Evolutionary conservation across 1,140 invertebrate species (phyloP), one percentile per base, ranked within the genome.

Genomic region (Acromyrmex echinatior): DNA sequence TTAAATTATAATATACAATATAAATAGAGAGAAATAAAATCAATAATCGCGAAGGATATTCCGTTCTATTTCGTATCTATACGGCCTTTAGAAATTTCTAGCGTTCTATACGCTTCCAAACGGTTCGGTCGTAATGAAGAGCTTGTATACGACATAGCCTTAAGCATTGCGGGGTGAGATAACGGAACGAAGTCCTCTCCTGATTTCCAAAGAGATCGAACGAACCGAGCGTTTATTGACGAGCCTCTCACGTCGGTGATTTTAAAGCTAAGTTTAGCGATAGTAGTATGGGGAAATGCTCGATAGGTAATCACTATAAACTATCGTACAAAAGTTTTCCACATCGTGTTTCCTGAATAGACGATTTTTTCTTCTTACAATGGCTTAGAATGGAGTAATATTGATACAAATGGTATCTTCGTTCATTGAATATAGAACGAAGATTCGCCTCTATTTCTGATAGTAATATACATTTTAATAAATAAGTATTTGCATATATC

Each of bases 91-190:
- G 18, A 74, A 49, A 28, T 74, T 74, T 16, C 39, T 70, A 60
- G 25, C 39, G 18, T 60, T 62, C 70, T 51, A 28, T 35, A 62
- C 12, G 56, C 39, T 62, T 62, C 14, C 56, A 74, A 71, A 51
- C 21, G 39, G 18, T 84, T 63, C 39, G 70, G 9, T 62, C 82
- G 89, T 92, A 93, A 93, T 92, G 88, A 93, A 92, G 87, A 89
- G 68, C 28, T 76, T 84, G 89, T 89, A 86, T 78, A 86, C 60
- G 70, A 80, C 35, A 60, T 90, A 86, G 78, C 89, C 86, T 78
- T 35, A 45, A 74, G 66, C 78, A 45, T 56, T 74, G 53, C 10
- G 84, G 70, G 80, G 58, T 53, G 79, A 85, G 65, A 90, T 82
- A 79, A 76, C 71, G 53, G 45, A 25, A 68, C 58, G 78, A 71